Base-by-base conservation (phyloP, 2,113 vertebrate species). In the Seriola aureovittata region DNA sequence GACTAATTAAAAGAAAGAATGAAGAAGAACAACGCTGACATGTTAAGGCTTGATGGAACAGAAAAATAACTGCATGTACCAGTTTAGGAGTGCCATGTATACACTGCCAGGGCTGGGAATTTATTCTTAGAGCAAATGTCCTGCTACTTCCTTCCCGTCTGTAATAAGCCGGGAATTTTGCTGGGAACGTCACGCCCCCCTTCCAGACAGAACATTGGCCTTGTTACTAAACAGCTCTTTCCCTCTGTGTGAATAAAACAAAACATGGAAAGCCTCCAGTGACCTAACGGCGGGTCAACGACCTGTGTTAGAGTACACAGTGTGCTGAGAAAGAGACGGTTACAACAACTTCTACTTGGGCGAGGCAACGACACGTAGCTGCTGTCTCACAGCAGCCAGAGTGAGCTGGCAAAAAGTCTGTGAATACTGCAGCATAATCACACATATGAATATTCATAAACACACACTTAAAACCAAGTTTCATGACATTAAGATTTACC, bases 101-200 rank as follows among this genome's bases (percentile, higher is more conserved):
- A 67, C 62, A 64, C 11, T 54, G 38, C 48, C 29, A 1, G 12
- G 71, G 12, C 8, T 4, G 4, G 4, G 29, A 7, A 34, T 84
- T 68, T 91, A 88, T 90, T 88, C 84, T 84, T 62, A 68, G 78
- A 83, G 32, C 14, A 42, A 75, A 78, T 72, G 52, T 54, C 7
- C 71, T 67, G 5, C 2, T 14, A 75, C 84, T 92, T 93, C 92
- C 89, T 85, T 85, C 82, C 90, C 16, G 34, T 81, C 17, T 54
- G 8, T 71, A 68, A 88, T 14, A 42, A 46, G 52, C 42, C 63
- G 38, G 71, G 62, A 85, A 73, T 64, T 19, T 78, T 72, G 40
- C 25, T 71, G 80, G 75, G 84, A 91, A 92, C 81, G 62, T 67
- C 62, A 19, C 69, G 42, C 48, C 85, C 87, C 55, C 86, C 36